Percentiles rank a stretch among this genome's conserved stretches.
phyloP scores from a whole-genome alignment of 2,888 invertebrate species.

The Leucania comma region DNA sequence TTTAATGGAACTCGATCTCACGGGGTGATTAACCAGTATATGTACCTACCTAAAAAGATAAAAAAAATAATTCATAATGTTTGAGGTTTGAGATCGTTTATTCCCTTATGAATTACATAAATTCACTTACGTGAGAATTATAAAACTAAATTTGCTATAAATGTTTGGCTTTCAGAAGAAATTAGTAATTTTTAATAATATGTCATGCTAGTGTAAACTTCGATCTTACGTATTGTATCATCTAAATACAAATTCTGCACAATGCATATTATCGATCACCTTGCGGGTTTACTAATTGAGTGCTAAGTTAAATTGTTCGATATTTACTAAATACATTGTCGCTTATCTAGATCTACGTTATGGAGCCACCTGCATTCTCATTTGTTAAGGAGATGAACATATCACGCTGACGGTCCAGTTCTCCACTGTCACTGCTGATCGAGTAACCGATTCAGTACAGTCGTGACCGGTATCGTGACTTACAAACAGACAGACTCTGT shows the following conservation, averaged over 20 bases:
- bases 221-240: not conserved
- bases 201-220: not conserved
- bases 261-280: not conserved
- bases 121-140: too few species aligned
- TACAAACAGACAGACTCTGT: conserved; percentile 1
- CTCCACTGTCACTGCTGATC: conserved; percentile 34
- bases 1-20: conserved; percentile 51
- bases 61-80: too few species aligned
- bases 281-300: not conserved
- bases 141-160: too few species aligned
- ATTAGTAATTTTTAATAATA: not conserved
- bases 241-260: not conserved
- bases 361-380: conserved; percentile 4
- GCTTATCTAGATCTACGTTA: not conserved
- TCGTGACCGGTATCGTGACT: conserved; percentile 39
- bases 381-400: conserved; percentile 11
- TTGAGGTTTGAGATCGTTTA: too few species aligned
- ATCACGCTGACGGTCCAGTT: conserved; percentile 29
- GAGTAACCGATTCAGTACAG: conserved; percentile 29
- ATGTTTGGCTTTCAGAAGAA: not conserved
- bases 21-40: conserved; percentile 43
- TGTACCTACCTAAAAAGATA: not conserved
- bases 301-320: not conserved
- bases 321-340: not conserved
- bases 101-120: too few species aligned